A percentile compares a stretch with the other conserved stretches of the same genome.
These are phyloP conservation scores for Drosophila pseudoobscura DNA, from an alignment of 1,140 invertebrate species.

Conservation along the genomic window DNA sequence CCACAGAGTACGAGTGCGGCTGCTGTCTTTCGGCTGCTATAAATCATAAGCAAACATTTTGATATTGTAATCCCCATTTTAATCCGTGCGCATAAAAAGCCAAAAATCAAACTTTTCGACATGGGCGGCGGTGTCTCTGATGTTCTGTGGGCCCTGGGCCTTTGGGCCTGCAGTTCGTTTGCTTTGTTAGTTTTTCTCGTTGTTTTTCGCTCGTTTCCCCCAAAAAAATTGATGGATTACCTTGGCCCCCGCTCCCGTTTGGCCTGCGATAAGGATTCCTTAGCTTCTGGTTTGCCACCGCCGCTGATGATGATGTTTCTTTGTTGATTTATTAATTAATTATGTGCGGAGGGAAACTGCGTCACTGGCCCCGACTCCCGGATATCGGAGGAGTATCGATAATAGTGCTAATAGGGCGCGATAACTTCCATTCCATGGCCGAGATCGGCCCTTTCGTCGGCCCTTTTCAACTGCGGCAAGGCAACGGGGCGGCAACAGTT, in stretches of 20 bases:
- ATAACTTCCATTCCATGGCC: conserved; percentile 50
- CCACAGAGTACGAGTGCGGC: conserved; percentile 28
- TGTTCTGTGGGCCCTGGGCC: conserved; percentile 35
- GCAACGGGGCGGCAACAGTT: conserved; percentile 51
- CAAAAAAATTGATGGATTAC: conserved; percentile 78
- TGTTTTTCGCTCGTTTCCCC: conserved; percentile 57
- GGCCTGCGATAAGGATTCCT: conserved; percentile 57
- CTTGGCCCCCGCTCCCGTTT: conserved; percentile 33
- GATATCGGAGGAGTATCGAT: conserved; percentile 52
- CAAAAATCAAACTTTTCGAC: conserved; percentile 83
- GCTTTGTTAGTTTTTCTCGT: conserved; percentile 57
- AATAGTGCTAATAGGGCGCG: conserved; percentile 58
- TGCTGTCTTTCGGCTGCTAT: conserved; percentile 70
- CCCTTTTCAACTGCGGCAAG: conserved; percentile 31
- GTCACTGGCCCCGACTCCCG: conserved; percentile 31
- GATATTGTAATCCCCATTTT: conserved; percentile 83
- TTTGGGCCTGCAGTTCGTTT: conserved; percentile 41
- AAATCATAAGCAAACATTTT: conserved; percentile 83
- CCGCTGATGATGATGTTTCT: conserved; percentile 57
- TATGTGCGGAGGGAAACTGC: conserved; percentile 71
- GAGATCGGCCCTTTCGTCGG: conserved; percentile 59
- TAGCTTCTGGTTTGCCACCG: conserved; percentile 20
- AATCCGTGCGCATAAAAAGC: conserved; percentile 82
- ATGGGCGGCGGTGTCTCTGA: conserved; percentile 78
- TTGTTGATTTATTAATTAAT: conserved; percentile 82